A percentile compares a stretch with the other conserved stretches of the same genome.
These are phyloP conservation scores for Idaea aversata DNA, from an alignment of 2,888 invertebrate genomes.

Conservation along the genomic window DNA sequence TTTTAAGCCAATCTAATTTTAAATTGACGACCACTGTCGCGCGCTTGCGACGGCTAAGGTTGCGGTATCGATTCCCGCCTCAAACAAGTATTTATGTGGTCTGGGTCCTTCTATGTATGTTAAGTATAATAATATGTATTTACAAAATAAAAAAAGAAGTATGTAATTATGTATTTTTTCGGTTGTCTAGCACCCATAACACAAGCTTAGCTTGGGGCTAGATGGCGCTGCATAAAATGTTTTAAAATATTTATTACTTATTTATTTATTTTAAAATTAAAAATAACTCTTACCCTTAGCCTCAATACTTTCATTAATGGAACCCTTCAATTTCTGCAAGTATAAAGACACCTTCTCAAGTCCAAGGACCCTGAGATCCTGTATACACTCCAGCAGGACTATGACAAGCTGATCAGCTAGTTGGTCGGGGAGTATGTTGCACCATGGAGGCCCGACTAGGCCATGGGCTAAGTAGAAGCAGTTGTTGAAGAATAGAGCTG, in stretches of 20 bases:
- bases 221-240: too few species aligned
- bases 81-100: too few species aligned
- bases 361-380: slow-evolving; percentile 66
- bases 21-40: too few species aligned
- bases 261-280: neutral
- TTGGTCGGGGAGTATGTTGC: slow-evolving; percentile 45
- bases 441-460: slow-evolving; percentile 75
- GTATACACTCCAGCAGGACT: slow-evolving; percentile 61
- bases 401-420: slow-evolving; percentile 55
- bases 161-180: too few species aligned
- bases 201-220: too few species aligned
- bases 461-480: slow-evolving; percentile 75
- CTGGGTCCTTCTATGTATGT: too few species aligned
- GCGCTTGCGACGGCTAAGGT: too few species aligned
- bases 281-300: slow-evolving; percentile 47
- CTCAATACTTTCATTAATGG: slow-evolving; percentile 58
- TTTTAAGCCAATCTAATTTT: too few species aligned
- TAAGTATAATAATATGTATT: too few species aligned
- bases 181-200: too few species aligned
- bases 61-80: too few species aligned
- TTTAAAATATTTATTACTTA: neutral
- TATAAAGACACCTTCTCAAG: slow-evolving; percentile 70
- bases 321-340: slow-evolving; percentile 59
- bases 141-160: too few species aligned
- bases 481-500: slow-evolving; percentile 77